Conservation (phyloP, 2,797 vertebrate genomes). For the Lophius americanus region DNA sequence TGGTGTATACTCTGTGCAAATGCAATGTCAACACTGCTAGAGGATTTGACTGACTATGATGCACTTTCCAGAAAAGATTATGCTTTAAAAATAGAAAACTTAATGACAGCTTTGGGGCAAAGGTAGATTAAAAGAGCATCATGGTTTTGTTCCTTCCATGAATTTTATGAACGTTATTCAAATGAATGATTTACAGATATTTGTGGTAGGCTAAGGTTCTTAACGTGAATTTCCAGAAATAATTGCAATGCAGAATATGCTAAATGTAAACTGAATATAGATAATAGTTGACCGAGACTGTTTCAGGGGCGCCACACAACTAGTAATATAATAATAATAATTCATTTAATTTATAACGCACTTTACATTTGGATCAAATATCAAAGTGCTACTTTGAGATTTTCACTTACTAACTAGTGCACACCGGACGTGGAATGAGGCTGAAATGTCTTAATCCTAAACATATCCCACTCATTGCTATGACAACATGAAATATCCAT, state of each 20-base stretch:
- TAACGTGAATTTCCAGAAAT: background rate
- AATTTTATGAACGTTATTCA: background rate
- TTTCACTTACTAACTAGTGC: no score
- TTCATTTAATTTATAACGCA: no score
- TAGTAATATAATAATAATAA: no score
- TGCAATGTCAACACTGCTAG: conserved; percentile 8
- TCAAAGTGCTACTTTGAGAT: no score
- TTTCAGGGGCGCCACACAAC: conserved; percentile 1
- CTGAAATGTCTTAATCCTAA: background rate
- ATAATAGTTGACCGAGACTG: background rate
- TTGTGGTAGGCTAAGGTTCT: background rate
- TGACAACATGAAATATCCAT: conserved; percentile 21
- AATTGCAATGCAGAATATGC: no score
- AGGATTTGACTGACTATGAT: conserved; percentile 8
- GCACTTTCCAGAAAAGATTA: background rate
- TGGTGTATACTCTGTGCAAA: conserved; percentile 22
- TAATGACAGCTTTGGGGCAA: background rate
- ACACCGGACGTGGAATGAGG: background rate
- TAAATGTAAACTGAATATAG: background rate
- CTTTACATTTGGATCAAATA: no score
- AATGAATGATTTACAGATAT: background rate
- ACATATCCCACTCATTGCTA: background rate
- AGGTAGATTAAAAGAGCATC: background rate
- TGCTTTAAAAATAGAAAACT: conserved; percentile 19
- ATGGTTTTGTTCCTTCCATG: conserved; percentile 1